A percentile compares a stretch with the other conserved stretches of the same genome.
Conservation (phyloP, 1,140 invertebrate genomes). For the Chymomyza costata region DNA sequence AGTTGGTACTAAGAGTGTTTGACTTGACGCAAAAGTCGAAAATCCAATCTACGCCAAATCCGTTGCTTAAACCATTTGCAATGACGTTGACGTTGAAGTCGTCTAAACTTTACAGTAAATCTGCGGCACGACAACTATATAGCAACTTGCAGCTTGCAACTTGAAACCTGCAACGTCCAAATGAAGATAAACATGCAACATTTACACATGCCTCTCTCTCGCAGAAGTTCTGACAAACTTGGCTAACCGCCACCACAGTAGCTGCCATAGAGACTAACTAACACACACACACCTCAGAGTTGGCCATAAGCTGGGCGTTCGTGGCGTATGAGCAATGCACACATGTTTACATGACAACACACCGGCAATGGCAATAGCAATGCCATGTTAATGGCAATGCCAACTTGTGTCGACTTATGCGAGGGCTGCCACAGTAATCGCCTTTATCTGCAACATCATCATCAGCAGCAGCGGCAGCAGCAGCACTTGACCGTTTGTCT, state of each 20-base stretch:
- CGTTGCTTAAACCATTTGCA: constrained; percentile 32
- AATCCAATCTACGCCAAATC: constrained; percentile 57
- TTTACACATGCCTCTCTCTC: constrained; percentile 37
- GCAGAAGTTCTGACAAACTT: constrained; percentile 64
- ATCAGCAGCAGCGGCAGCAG: no score
- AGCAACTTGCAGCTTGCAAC: constrained; percentile 18
- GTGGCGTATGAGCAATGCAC: constrained; percentile 65
- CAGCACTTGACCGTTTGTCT: no score
- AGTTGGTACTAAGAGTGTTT: no score
- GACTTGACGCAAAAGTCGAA: constrained; percentile 31
- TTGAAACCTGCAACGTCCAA: no score
- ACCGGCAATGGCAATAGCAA: no score
- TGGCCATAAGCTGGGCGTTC: constrained; percentile 41
- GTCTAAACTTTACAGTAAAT: constrained; percentile 1
- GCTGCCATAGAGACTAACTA: constrained; percentile 14
- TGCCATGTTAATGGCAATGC: no score
- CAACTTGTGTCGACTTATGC: constrained; percentile 69
- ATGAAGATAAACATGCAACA: constrained; percentile 56
- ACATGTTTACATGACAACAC: no score
- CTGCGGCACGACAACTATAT: no score
- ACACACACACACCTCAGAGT: no score
- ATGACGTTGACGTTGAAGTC: constrained; percentile 25
- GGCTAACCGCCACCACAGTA: constrained; percentile 52
- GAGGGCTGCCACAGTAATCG: constrained; percentile 10
- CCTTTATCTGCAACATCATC: no score